A percentile compares a stretch with the other conserved stretches of the same genome.
Conservation (phyloP, 2,797 vertebrate species). For the Streptopelia turtur region DNA sequence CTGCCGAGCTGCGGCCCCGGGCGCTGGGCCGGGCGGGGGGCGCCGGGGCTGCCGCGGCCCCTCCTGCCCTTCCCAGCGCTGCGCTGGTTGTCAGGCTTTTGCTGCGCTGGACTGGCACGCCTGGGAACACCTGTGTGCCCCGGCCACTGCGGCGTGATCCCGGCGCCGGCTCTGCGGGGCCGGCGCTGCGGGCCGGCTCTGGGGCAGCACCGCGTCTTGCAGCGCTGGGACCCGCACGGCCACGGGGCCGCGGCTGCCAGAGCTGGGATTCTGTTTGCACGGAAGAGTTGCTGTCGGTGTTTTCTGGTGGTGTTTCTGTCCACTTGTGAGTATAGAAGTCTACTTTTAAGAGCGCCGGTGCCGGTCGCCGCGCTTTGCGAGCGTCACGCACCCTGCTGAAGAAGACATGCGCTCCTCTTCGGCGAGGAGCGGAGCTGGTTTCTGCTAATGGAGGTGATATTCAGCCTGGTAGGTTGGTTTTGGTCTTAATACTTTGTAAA, state of each 20-base stretch:
- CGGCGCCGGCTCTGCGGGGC: neutral
- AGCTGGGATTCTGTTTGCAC: neutral
- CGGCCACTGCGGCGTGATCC: too few species aligned
- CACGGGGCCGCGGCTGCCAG: neutral
- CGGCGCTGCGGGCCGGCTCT: too few species aligned
- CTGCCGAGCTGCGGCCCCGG: neutral
- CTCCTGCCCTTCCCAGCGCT: too few species aligned
- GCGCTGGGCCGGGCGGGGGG: neutral
- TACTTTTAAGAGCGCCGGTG: neutral
- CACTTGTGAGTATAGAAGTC: neutral
- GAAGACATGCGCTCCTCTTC: neutral
- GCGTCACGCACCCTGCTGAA: neutral
- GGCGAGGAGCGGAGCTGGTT: neutral
- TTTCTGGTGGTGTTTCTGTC: neutral
- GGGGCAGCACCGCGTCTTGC: too few species aligned
- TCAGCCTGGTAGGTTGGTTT: conserved; percentile 5
- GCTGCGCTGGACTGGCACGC: neutral
- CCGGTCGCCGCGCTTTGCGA: neutral
- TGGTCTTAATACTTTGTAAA: neutral
- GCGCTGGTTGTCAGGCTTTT: too few species aligned
- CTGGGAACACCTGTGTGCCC: neutral
- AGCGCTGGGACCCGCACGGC: too few species aligned
- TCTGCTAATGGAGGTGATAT: neutral
- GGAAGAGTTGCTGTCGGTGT: neutral
- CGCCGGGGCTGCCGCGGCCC: too few species aligned